phyloP scores from a whole-genome alignment of 2,113 vertebrate genomes.

The Chaetodon auriga region DNA sequence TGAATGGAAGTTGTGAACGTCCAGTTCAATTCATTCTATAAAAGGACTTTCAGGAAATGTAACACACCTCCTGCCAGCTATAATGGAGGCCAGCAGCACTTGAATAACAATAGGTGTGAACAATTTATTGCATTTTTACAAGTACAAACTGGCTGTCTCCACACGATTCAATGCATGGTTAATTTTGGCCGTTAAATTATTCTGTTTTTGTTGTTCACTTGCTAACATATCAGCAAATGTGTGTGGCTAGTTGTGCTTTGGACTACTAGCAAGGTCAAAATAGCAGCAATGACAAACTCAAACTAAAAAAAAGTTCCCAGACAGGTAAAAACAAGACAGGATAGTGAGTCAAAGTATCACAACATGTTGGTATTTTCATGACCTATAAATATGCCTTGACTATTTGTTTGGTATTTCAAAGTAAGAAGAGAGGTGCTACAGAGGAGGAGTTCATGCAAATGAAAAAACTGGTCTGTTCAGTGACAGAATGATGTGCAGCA shows the following conservation, averaged over 20 bases:
- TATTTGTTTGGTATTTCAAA: neutral
- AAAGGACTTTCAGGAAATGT: neutral
- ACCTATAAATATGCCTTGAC: neutral
- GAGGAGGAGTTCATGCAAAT: neutral
- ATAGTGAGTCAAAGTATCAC: neutral
- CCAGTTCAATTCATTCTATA: constrained; percentile 19
- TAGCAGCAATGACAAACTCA: neutral
- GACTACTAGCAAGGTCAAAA: neutral
- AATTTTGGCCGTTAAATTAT: neutral
- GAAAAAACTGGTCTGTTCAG: constrained; percentile 13
- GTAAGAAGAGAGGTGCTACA: neutral
- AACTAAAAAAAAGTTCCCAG: neutral
- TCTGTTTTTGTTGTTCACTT: constrained; percentile 4
- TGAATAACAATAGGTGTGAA: neutral
- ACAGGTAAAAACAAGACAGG: neutral
- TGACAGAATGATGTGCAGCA: constrained; percentile 10
- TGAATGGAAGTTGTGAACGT: constrained; percentile 15
- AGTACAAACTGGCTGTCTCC: constrained; percentile 1
- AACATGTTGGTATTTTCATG: neutral
- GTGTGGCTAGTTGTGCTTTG: neutral
- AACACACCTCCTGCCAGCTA: constrained; percentile 5
- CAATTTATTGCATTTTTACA: neutral
- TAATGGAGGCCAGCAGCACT: neutral
- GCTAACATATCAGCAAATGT: neutral
- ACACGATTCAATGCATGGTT: neutral